Conservation (phyloP, 2,113 vertebrate species). For the Ammodytes dubius region DNA sequence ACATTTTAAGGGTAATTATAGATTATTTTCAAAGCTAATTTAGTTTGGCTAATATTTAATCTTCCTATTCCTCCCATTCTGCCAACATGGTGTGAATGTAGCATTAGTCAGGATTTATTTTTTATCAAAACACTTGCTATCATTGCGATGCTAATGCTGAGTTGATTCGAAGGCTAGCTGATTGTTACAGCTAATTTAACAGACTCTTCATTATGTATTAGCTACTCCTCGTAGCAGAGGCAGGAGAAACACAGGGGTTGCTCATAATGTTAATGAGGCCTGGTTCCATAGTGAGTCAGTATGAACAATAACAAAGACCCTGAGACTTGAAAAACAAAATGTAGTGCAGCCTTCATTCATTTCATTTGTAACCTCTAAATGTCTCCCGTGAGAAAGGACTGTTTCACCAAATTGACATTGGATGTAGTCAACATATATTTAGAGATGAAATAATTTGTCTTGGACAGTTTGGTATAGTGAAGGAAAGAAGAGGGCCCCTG, state of each 20-base stretch:
- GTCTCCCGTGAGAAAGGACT: not conserved
- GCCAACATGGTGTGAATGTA: not conserved
- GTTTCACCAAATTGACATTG: not conserved
- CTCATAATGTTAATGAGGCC: not conserved
- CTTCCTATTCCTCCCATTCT: not conserved
- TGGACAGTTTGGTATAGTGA: constrained; percentile 23
- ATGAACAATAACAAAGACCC: not conserved
- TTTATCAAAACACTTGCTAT: not conserved
- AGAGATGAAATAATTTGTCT: constrained; percentile 37
- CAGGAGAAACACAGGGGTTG: not conserved
- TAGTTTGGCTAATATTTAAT: not conserved
- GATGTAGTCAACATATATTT: constrained; percentile 1
- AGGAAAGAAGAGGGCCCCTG: not conserved
- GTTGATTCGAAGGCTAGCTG: not conserved
- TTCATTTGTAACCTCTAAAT: not conserved
- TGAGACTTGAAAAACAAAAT: not conserved
- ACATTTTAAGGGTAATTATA: not conserved
- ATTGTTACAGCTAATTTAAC: not conserved
- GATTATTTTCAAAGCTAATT: not conserved
- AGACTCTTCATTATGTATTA: not conserved
- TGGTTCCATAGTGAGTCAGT: not conserved
- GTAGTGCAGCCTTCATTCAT: not conserved
- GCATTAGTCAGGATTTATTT: not conserved
- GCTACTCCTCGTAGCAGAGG: not conserved
- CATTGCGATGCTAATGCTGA: not conserved